Conservation (phyloP, 2,113 vertebrate species). For the human (Homo sapiens) region GRCh38 chr1:32769501-32770000, state of each 20-base stretch:
- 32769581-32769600: neutral
- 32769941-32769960: constrained; percentile 91
- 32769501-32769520: neutral
- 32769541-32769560: neutral
- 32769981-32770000: constrained; percentile 85
- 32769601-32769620: neutral
- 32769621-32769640: neutral
- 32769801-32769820: neutral
- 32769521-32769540: neutral
- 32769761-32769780: constrained; percentile 95
- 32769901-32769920: constrained; percentile 56
- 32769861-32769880: constrained; percentile 65
- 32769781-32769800: constrained; percentile 87
- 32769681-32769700: constrained; percentile 94
- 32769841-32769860: neutral
- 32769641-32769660: constrained; percentile 26
- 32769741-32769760: constrained; percentile 96
- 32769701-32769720: constrained; percentile 85
- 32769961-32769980: constrained; percentile 76
- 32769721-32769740: constrained; percentile 87
- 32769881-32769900: constrained; percentile 61
- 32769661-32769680: constrained; percentile 89
- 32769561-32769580: neutral
- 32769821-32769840: neutral
- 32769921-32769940: constrained; percentile 74